Base-by-base conservation (phyloP, 1,140 invertebrate genomes). In the Drepana arcuata region DNA sequence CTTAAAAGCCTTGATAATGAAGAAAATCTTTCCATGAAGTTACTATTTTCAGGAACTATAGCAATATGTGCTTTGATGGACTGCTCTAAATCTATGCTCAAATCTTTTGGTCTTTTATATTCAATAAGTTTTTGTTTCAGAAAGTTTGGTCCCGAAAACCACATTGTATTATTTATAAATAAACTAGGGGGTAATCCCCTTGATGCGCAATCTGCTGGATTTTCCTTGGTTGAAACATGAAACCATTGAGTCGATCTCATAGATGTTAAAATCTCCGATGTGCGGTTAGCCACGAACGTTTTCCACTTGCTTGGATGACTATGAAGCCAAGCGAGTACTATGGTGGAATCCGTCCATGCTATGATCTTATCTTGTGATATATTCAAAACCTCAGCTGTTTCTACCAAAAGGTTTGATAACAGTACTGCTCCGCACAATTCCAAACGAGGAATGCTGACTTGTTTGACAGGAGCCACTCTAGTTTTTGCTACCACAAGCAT, bases 351-450 rank as follows among this genome's bases (percentile, higher is more conserved):
- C 7, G 34, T 35, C 34, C 34, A 40, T 16, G 64, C 70, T 21
- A 16, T 48, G 1, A 57, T 31, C 6, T 57, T 27, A 1, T 36
- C 30, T 34, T 68, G 37, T 5, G 46, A 28, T 14, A 61, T 24
- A 11, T 44, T 34, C 9, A 70, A 49, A n/a, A 50, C 24, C 2
- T 42, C 21, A 12, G 42, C 11, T 2, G 50, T 15, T 9, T 33
- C 41, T n/a, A 12, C 10, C 0, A 60, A 1, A 0, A 52, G 7
- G 16, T 41, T 29, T n/a, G 47, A 14, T 1, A 68, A 29, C 3
- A 72, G 26, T 0, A 54, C 25, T 2, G 65, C 56, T 1, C 44
- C 63, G 25, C 55, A 67, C 1, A 71, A 27, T 34, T 71, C 70
- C 5, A 74, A 37, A 6, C 55, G 30, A 2, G 54, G 56, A 6